Base-by-base conservation (phyloP, 2,888 invertebrate species). In the Pharmacophagus antenor region DNA sequence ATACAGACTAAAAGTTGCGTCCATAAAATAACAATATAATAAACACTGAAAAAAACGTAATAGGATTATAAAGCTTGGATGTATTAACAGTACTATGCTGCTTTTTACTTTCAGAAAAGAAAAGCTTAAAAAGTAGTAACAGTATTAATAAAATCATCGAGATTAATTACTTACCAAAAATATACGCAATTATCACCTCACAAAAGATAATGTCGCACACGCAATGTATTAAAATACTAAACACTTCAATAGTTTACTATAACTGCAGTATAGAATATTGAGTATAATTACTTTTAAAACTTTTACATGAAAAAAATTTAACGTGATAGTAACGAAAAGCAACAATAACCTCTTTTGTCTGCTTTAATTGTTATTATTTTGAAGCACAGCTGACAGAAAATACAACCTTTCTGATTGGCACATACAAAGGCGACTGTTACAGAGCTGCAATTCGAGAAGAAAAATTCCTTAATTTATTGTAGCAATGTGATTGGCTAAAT, bases 331-430 rank as follows among this genome's bases (percentile, higher is more conserved):
- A 31, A 31, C 12, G 10, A n/a, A 42, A 42, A 42, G 17, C 42
- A 42, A 42, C 49, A 42, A 41, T 41, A 54, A 21, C 47, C 48
- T 25, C 21, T 58, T 53, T 48, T 47, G 47, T 41, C 31, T 25
- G n/a, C 22, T 20, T 56, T 56, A 51, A 52, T 53, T 61, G 56
- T 61, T 61, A 47, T 61, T 61, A 56, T 61, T 61, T 61, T 61
- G 56, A 52, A 52, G 46, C 52, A 53, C 52, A 61, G 56, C 61
- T 53, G 61, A 61, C 37, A 47, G 55, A 4, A 21, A 23, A 48
- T 18, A 23, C 56, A n/a, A 37, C 46, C 47, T 56, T n/a, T 52
- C 2, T 52, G 60, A 61, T 56, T 56, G 61, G 56, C 56, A 56
- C 25, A 53, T 48, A 52, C 42, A 52, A 56, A 23, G 48, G 23